Percentiles rank a stretch among this genome's conserved stretches.
These are phyloP conservation scores for Recurvirostra avosetta DNA, from an alignment of 2,113 vertebrate genomes.

Conservation along the genomic window DNA sequence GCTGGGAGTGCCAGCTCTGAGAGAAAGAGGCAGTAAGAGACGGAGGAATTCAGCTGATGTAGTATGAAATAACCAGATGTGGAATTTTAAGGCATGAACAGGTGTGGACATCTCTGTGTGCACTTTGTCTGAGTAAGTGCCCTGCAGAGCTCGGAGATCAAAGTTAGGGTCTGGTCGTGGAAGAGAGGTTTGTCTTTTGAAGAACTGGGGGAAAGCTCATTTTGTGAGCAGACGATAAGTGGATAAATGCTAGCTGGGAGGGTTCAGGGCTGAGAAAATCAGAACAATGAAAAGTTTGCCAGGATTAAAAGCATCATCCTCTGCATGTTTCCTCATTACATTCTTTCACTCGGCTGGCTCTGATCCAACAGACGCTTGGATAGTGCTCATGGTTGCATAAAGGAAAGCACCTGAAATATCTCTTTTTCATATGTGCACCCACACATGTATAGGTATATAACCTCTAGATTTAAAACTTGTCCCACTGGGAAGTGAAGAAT, in stretches of 20 bases:
- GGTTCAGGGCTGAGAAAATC: constrained; percentile 15
- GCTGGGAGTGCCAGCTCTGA: background rate
- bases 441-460: background rate
- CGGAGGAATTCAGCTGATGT: background rate
- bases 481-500: background rate
- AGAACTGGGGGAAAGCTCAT: constrained; percentile 1
- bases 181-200: constrained; percentile 37
- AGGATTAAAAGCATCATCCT: constrained; percentile 14
- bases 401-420: background rate
- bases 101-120: constrained; percentile 37
- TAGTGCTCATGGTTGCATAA: background rate
- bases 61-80: constrained; percentile 42
- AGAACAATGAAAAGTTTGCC: constrained; percentile 3
- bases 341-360: background rate
- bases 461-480: background rate
- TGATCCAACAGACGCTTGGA: background rate
- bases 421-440: background rate
- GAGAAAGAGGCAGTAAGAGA: background rate
- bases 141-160: constrained; percentile 29
- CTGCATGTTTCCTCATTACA: background rate
- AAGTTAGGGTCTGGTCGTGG: background rate
- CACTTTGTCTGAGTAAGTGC: constrained; percentile 6
- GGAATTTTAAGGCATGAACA: constrained; percentile 40
- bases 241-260: constrained; percentile 8
- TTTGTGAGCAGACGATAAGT: background rate